Evolutionary conservation across 2,113 vertebrate genomes (phyloP).

Genomic region (Cacatua alba): DNA sequence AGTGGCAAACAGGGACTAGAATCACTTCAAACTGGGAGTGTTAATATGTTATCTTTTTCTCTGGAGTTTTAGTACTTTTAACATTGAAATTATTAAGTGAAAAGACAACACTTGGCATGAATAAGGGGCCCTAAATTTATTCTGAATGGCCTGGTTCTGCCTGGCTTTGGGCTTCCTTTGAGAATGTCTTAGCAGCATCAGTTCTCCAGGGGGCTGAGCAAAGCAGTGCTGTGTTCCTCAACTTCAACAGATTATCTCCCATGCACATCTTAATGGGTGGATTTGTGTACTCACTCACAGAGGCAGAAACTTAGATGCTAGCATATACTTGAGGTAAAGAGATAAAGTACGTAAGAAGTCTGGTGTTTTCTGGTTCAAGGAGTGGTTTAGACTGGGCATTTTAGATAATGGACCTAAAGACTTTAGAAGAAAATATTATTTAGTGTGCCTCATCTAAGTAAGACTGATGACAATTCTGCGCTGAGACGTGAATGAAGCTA

Average conservation of each 20-base stretch:
- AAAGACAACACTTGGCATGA: not conserved
- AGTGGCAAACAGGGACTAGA: not conserved
- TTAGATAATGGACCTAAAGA: not conserved
- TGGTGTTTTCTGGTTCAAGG: not conserved
- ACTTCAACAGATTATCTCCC: not conserved
- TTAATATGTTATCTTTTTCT: not conserved
- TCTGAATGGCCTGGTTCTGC: not conserved
- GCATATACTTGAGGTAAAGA: not conserved
- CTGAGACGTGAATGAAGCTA: not conserved
- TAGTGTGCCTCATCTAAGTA: not conserved
- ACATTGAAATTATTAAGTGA: not conserved
- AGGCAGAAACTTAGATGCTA: not conserved
- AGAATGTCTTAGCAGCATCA: not conserved
- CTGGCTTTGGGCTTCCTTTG: not conserved
- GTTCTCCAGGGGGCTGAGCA: not conserved
- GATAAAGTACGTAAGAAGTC: not conserved
- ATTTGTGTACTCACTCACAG: rapidly evolving
- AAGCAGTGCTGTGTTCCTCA: not conserved
- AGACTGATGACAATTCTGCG: not conserved
- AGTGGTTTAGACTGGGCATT: not conserved
- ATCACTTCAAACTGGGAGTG: not conserved
- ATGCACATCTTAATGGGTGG: not conserved
- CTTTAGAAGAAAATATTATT: not conserved
- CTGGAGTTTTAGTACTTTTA: not conserved
- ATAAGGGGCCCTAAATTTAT: not conserved